Percentiles rank a stretch among this genome's conserved stretches.
These are phyloP conservation scores for Ianthella basta DNA, from an alignment of 37 sponge, comb jelly and placozoan species.

Conservation along the genomic window DNA sequence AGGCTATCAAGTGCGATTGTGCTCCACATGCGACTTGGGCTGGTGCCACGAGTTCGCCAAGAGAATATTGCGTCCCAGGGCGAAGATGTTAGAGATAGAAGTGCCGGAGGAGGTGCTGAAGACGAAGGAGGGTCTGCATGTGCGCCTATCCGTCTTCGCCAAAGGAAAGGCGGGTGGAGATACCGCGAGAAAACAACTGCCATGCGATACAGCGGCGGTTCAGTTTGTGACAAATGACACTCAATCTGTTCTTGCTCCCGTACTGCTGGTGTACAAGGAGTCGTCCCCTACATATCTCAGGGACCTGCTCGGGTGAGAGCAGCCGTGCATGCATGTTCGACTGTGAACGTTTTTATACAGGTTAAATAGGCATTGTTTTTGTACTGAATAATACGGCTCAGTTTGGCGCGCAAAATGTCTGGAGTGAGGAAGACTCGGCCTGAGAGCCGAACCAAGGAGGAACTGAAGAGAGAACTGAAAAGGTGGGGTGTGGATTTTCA, in stretches of 20 bases:
- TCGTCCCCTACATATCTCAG: too few relatives aligned
- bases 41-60: background rate
- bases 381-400: too few relatives aligned
- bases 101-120: background rate
- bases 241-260: too few relatives aligned
- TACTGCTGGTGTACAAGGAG: too few relatives aligned
- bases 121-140: background rate
- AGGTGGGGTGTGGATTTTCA: constrained; percentile 40
- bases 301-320: too few relatives aligned
- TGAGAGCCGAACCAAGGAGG: constrained; percentile 67
- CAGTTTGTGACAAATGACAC: background rate
- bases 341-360: too few relatives aligned
- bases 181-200: background rate
- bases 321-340: too few relatives aligned
- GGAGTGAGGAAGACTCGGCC: constrained; percentile 40
- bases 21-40: background rate
- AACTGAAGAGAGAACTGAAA: constrained; percentile 64
- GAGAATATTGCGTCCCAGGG: background rate
- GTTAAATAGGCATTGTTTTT: too few relatives aligned
- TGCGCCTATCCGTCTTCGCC: background rate
- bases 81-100: background rate
- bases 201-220: background rate
- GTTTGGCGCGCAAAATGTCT: background rate
- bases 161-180: background rate
- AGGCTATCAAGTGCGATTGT: too few relatives aligned